Evolutionary conservation across 2,113 vertebrate genomes (phyloP).

Genomic region (Hippocampus abdominalis): DNA sequence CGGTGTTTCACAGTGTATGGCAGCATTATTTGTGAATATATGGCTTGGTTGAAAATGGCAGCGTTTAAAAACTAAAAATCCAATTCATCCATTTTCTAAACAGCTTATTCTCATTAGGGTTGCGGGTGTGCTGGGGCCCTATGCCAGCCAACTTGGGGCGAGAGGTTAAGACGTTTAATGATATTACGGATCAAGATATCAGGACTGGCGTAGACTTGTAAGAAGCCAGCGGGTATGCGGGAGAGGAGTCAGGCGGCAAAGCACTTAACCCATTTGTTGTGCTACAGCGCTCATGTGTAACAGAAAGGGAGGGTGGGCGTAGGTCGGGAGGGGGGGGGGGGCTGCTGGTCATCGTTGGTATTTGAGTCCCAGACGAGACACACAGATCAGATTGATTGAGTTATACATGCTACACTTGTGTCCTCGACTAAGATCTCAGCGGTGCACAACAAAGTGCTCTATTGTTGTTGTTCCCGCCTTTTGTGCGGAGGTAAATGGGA

Average conservation of each 20-base stretch:
- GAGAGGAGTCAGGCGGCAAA: slow-evolving; percentile 40
- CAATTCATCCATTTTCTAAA: no score
- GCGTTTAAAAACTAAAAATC: no score
- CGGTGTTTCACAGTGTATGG: no score
- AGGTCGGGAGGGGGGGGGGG: neutral
- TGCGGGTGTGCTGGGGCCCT: no score
- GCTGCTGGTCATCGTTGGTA: slow-evolving; percentile 11
- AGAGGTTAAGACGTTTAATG: no score
- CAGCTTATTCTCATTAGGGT: no score
- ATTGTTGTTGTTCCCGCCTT: slow-evolving; percentile 47
- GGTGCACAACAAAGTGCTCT: slow-evolving; percentile 64
- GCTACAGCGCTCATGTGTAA: slow-evolving; percentile 57
- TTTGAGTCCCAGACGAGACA: slow-evolving; percentile 44
- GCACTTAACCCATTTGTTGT: slow-evolving; percentile 58
- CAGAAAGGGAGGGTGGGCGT: slow-evolving; percentile 11
- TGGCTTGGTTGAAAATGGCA: no score
- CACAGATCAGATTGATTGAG: slow-evolving; percentile 69
- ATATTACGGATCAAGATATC: no score
- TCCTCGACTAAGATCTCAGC: slow-evolving; percentile 57
- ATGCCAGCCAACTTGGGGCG: no score
- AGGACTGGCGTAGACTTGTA: neutral
- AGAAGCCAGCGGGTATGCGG: neutral
- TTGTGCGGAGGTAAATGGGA: slow-evolving; percentile 56
- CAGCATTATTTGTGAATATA: no score
- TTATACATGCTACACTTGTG: slow-evolving; percentile 68